Evolutionary conservation across 2,113 vertebrate species (phyloP).

Genomic region (Podarcis raffonei): DNA sequence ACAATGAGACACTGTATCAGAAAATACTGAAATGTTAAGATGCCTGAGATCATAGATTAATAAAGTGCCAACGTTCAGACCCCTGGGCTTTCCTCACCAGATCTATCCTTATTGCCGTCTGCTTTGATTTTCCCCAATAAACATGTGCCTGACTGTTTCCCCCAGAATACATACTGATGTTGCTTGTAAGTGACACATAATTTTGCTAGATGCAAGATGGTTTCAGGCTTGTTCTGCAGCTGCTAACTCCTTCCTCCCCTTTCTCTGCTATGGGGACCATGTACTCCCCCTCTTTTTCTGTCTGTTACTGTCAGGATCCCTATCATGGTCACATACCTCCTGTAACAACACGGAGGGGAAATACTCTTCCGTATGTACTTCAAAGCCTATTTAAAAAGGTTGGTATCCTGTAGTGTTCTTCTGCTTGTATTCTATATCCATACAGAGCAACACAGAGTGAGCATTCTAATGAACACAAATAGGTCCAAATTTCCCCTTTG

Average conservation of each 20-base stretch:
- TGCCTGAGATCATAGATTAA: slow-evolving; percentile 15
- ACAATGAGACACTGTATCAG: slow-evolving; percentile 26
- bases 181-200: neutral
- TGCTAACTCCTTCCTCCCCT: slow-evolving; percentile 32
- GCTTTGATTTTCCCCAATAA: slow-evolving; percentile 43
- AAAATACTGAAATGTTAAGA: slow-evolving; percentile 22
- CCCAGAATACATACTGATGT: neutral
- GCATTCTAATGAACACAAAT: slow-evolving; percentile 23
- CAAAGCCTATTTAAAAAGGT: neutral
- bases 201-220: slow-evolving; percentile 18
- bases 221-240: neutral
- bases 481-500: neutral
- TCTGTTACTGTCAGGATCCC: slow-evolving; percentile 11
- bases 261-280: neutral
- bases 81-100: slow-evolving; percentile 6
- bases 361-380: neutral
- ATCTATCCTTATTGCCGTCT: slow-evolving; percentile 5
- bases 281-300: neutral
- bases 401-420: slow-evolving; percentile 1
- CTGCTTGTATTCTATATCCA: slow-evolving; percentile 16
- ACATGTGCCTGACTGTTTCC: neutral
- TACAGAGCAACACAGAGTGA: neutral
- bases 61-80: slow-evolving; percentile 1
- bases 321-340: neutral
- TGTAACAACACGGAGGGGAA: neutral